Evolutionary conservation across 2,113 vertebrate genomes (phyloP).

Genomic region (Theropithecus gelada): DNA sequence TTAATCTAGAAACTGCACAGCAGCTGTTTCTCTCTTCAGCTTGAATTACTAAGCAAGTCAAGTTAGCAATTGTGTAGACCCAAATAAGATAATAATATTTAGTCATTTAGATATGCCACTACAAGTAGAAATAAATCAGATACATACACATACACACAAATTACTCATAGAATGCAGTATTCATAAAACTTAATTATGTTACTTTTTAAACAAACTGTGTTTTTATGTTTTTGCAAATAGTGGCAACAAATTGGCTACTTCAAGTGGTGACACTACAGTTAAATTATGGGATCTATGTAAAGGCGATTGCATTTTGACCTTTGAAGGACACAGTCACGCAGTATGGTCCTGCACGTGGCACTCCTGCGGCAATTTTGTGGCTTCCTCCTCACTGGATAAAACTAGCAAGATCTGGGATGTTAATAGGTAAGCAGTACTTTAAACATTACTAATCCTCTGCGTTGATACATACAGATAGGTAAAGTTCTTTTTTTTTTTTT

Average conservation of each 20-base stretch:
- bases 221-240: conserved; percentile 58
- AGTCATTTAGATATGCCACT: neutral
- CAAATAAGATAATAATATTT: neutral
- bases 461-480: neutral
- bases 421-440: conserved; percentile 79
- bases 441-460: neutral
- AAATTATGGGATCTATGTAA: conserved; percentile 85
- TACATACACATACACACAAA: neutral
- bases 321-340: conserved; percentile 83
- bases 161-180: neutral
- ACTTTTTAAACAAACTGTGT: neutral
- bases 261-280: conserved; percentile 84
- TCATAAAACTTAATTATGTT: neutral
- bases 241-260: conserved; percentile 84
- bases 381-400: conserved; percentile 89
- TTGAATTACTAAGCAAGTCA: neutral
- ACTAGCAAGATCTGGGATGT: conserved; percentile 89
- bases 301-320: conserved; percentile 80
- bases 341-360: conserved; percentile 89
- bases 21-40: neutral
- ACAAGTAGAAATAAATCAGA: neutral
- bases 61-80: neutral
- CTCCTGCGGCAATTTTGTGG: conserved; percentile 87
- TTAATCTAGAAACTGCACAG: neutral
- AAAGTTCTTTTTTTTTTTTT: neutral